phyloP scores from a whole-genome alignment of 2,888 invertebrate species.

The Bellardia bayeri region DNA sequence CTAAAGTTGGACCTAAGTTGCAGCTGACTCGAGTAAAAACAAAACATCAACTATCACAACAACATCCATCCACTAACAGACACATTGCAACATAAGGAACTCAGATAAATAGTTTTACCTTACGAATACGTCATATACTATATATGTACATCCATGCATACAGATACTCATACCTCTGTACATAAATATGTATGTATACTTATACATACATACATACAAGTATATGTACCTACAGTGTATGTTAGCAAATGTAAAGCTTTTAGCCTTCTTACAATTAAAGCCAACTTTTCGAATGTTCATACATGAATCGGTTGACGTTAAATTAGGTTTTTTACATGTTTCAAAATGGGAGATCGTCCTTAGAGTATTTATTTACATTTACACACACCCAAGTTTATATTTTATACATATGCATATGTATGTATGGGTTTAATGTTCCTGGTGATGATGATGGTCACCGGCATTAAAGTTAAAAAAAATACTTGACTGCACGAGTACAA shows the following conservation, averaged over 20 bases:
- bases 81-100: slow-evolving; percentile 44
- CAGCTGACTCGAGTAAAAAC: slow-evolving; percentile 59
- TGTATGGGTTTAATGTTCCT: slow-evolving; percentile 13
- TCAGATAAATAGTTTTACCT: slow-evolving; percentile 48
- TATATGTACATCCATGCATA: not conserved
- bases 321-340: slow-evolving; percentile 36
- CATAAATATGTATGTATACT: not conserved
- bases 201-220: too few relatives aligned
- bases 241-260: slow-evolving; percentile 34
- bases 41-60: slow-evolving; percentile 59
- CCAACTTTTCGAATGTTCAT: slow-evolving; percentile 34
- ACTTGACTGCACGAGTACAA: not conserved
- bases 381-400: not conserved
- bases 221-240: not conserved
- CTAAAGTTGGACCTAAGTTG: slow-evolving; percentile 64
- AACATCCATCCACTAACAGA: slow-evolving; percentile 25
- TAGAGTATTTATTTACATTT: not conserved
- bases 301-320: slow-evolving; percentile 34
- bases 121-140: slow-evolving; percentile 9
- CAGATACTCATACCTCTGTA: not conserved
- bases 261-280: slow-evolving; percentile 31
- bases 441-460: slow-evolving; percentile 46
- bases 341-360: slow-evolving; percentile 12
- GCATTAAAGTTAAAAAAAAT: slow-evolving; percentile 25
- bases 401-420: slow-evolving; percentile 1